Percentiles rank a stretch among this genome's conserved stretches.
phyloP scores from a whole-genome alignment of 2,797 vertebrate species.

The Ctenopoma multispine region DNA sequence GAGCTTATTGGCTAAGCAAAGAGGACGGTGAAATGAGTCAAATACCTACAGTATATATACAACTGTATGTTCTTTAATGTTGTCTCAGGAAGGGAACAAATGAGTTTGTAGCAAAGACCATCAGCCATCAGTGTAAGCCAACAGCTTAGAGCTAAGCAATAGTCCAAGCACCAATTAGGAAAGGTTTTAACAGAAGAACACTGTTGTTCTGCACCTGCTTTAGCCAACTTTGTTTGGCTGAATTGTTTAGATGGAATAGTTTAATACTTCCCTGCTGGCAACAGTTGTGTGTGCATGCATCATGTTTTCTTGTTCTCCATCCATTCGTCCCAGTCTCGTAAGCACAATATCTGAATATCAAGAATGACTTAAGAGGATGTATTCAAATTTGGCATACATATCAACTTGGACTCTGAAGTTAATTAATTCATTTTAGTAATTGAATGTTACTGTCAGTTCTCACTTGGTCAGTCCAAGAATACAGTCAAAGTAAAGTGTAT shows the following conservation, averaged over 20 bases:
- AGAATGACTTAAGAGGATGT: too few relatives aligned
- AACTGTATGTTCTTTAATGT: conserved; percentile 54
- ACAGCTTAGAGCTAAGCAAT: conserved; percentile 20
- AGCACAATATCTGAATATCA: too few relatives aligned
- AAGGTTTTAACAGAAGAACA: too few relatives aligned
- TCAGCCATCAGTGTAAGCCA: conserved; percentile 27
- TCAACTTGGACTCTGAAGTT: too few relatives aligned
- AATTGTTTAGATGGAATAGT: too few relatives aligned
- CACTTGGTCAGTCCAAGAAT: not conserved
- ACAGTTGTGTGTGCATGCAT: not conserved
- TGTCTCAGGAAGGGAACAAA: conserved; percentile 43
- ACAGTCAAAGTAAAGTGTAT: not conserved
- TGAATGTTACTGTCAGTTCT: not conserved
- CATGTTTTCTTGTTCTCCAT: not conserved
- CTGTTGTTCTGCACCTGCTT: not conserved
- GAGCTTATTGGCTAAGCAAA: conserved; percentile 30
- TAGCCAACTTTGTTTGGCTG: too few relatives aligned
- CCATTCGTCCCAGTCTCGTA: too few relatives aligned
- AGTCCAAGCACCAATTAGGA: conserved; percentile 29
- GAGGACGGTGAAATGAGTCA: conserved; percentile 17
- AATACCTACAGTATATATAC: not conserved
- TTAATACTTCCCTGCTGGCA: too few relatives aligned
- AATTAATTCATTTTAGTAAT: too few relatives aligned
- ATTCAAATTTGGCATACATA: too few relatives aligned
- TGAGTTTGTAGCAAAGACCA: conserved; percentile 35